These are phyloP conservation scores for Columba guinea DNA, from an alignment of 2,797 vertebrate species.

Conservation along the genomic window DNA sequence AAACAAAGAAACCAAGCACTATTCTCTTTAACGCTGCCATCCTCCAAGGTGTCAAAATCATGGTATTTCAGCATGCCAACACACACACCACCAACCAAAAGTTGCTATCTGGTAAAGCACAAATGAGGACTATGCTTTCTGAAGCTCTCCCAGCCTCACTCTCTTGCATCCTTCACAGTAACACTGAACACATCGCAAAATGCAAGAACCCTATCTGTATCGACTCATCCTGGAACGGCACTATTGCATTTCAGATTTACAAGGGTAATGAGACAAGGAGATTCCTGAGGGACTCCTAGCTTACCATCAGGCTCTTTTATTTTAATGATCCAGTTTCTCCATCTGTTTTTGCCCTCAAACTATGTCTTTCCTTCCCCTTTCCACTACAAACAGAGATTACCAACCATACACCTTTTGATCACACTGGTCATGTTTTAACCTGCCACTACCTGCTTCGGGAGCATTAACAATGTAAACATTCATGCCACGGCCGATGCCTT, in stretches of 20 bases:
- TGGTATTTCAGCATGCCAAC: not conserved
- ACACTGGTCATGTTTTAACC: slow-evolving; percentile 33
- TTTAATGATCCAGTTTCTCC: slow-evolving; percentile 29
- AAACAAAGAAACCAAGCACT: not conserved
- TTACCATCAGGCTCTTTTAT: slow-evolving; percentile 68
- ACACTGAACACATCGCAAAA: not conserved
- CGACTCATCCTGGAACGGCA: slow-evolving; percentile 76
- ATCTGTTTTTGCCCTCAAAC: not conserved
- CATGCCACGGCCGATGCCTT: not conserved
- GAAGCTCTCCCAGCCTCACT: not conserved
- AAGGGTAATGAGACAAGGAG: slow-evolving; percentile 70
- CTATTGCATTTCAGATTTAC: slow-evolving; percentile 82
- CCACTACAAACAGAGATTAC: not conserved
- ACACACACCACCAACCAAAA: not conserved
- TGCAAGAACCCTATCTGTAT: slow-evolving; percentile 69
- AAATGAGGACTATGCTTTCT: not conserved
- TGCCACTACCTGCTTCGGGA: slow-evolving; percentile 26
- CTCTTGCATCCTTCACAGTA: not conserved
- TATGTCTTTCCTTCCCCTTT: not conserved
- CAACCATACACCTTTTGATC: slow-evolving; percentile 28
- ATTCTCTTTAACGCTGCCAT: not conserved
- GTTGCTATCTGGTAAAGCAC: not conserved
- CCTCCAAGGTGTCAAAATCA: not conserved
- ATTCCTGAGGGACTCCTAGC: slow-evolving; percentile 77
- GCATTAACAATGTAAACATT: slow-evolving; percentile 59